Evolutionary conservation across 2,888 invertebrate species (phyloP).

Genomic region (Synergus umbraculus): DNA sequence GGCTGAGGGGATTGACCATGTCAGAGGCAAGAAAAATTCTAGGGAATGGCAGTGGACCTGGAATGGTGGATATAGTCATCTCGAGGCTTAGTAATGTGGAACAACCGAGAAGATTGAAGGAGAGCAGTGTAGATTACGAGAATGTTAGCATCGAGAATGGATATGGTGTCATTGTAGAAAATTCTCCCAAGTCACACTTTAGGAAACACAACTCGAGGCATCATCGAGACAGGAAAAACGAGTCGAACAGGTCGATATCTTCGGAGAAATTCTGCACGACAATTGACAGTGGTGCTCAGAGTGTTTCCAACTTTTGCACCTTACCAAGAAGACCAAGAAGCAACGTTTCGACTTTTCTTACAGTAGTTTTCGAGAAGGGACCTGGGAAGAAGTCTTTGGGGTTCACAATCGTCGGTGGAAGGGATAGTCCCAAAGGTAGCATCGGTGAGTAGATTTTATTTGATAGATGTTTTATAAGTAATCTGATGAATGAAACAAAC

Average conservation of each 20-base stretch:
- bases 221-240: constrained; percentile 64
- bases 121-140: constrained; percentile 86
- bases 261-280: constrained; percentile 63
- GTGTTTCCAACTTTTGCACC: constrained; percentile 85
- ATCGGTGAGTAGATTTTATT: constrained; percentile 78
- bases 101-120: constrained; percentile 78
- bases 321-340: constrained; percentile 85
- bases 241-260: constrained; percentile 65
- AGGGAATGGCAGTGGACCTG: constrained; percentile 79
- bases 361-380: constrained; percentile 88
- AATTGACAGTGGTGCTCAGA: constrained; percentile 64
- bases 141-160: constrained; percentile 79
- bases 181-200: constrained; percentile 76
- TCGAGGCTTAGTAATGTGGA: constrained; percentile 75
- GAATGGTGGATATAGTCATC: constrained; percentile 84
- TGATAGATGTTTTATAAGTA: not conserved
- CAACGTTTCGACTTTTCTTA: constrained; percentile 84
- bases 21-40: constrained; percentile 83
- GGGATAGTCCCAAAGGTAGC: constrained; percentile 90
- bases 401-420: constrained; percentile 93
- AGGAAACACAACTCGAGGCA: constrained; percentile 69
- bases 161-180: constrained; percentile 78
- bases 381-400: constrained; percentile 90
- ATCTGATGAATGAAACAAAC: not conserved
- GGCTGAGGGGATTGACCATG: constrained; percentile 84